Percentiles rank a stretch among this genome's conserved stretches.
Evolutionary conservation across 2,113 vertebrate species (phyloP).

Genomic region (Acanthochromis polyacanthus): DNA sequence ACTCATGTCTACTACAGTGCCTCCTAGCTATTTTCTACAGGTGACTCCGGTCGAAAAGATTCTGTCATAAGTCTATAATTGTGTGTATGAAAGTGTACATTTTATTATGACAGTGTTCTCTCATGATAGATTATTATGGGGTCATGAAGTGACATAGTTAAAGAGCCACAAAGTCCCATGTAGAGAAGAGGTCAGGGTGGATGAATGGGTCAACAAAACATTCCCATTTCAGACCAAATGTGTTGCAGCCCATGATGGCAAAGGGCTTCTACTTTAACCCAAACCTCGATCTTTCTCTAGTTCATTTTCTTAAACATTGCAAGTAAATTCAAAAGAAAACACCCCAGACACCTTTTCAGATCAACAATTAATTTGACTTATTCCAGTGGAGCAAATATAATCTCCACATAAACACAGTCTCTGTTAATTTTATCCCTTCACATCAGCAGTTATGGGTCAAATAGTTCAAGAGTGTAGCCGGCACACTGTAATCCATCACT

Average conservation of each 20-base stretch:
- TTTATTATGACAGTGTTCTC: not conserved
- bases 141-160: too few relatives aligned
- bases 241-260: too few relatives aligned
- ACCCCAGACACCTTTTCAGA: not conserved
- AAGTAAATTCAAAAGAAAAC: too few relatives aligned
- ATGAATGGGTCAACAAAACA: too few relatives aligned
- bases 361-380: constrained; percentile 1
- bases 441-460: constrained; percentile 17
- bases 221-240: too few relatives aligned
- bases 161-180: too few relatives aligned
- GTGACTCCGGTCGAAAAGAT: not conserved
- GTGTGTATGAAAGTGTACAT: not conserved
- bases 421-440: not conserved
- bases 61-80: not conserved
- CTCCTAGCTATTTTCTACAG: not conserved
- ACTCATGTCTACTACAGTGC: not conserved
- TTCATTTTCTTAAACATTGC: too few relatives aligned
- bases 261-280: too few relatives aligned
- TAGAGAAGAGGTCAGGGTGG: too few relatives aligned
- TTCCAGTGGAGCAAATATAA: not conserved
- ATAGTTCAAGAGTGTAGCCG: constrained; percentile 12
- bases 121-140: not conserved
- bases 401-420: not conserved
- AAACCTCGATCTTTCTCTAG: too few relatives aligned
- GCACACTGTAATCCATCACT: constrained; percentile 34